Percentiles rank a stretch among this genome's conserved stretches.
These are phyloP conservation scores for Rachycentron canadum DNA, from an alignment of 2,797 vertebrate species.

Conservation along the genomic window DNA sequence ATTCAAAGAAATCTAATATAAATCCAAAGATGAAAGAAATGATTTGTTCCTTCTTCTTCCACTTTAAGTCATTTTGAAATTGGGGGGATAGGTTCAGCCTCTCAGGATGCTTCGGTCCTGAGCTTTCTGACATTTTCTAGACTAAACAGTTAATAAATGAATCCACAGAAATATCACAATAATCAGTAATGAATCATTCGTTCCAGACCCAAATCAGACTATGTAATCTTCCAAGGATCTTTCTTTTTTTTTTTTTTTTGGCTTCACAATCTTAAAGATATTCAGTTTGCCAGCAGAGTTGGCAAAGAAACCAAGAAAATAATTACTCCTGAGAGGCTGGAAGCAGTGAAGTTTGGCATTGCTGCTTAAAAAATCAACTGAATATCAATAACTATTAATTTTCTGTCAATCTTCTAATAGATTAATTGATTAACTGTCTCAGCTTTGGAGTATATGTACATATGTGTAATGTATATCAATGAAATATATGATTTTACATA, in stretches of 20 bases:
- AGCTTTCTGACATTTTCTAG: neutral
- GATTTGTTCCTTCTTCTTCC: neutral
- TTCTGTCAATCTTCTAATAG: neutral
- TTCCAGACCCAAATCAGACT: neutral
- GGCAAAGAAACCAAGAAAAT: neutral
- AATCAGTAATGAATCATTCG: neutral
- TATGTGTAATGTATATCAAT: neutral
- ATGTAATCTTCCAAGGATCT: too few relatives aligned
- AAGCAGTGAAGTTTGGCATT: neutral
- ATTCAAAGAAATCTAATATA: neutral
- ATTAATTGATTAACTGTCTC: neutral
- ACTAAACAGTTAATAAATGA: neutral
- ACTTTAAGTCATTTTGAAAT: too few relatives aligned
- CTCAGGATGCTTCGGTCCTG: too few relatives aligned
- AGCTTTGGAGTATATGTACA: neutral
- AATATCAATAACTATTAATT: neutral
- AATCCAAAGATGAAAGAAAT: too few relatives aligned
- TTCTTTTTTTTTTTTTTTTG: too few relatives aligned
- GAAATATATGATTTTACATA: neutral
- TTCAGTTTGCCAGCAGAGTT: neutral
- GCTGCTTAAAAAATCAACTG: neutral
- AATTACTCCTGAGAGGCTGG: neutral
- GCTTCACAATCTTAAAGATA: neutral
- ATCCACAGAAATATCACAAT: neutral
- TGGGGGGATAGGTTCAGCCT: too few relatives aligned